Conservation (phyloP, 2,888 invertebrate genomes). For the Yponomeuta malinellus region DNA sequence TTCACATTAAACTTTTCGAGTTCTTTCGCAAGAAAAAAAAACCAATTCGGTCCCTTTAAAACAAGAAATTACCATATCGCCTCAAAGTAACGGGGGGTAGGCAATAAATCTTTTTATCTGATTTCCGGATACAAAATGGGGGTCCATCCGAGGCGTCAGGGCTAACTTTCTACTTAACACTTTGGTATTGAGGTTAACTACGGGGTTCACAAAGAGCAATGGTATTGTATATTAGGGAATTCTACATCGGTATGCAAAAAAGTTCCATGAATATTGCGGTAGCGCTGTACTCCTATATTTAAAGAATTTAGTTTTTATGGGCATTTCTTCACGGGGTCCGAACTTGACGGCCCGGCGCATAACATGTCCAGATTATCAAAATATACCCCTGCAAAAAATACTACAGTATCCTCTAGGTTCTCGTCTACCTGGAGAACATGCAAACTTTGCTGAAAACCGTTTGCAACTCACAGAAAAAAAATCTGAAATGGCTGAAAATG, state of each 20-base stretch:
- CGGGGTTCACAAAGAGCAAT: background rate
- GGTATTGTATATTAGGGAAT: background rate
- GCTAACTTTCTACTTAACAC: background rate
- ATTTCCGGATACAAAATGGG: background rate
- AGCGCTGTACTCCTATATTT: too few relatives aligned
- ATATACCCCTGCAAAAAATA: too few relatives aligned
- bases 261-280: background rate
- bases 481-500: too few relatives aligned
- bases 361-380: too few relatives aligned
- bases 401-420: too few relatives aligned
- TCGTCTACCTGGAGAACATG: too few relatives aligned
- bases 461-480: too few relatives aligned
- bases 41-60: background rate
- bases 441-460: too few relatives aligned
- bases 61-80: background rate
- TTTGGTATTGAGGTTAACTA: background rate
- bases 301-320: too few relatives aligned
- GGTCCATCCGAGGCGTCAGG: background rate
- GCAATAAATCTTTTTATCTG: background rate
- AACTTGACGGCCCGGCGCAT: too few relatives aligned
- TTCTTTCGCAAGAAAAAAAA: background rate
- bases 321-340: too few relatives aligned
- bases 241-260: background rate
- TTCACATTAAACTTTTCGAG: background rate
- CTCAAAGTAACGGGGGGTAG: background rate